Percentiles rank a stretch among this genome's conserved stretches.
Evolutionary conservation across 1,140 invertebrate species (phyloP).

Genomic region (Neodiprion virginianus): DNA sequence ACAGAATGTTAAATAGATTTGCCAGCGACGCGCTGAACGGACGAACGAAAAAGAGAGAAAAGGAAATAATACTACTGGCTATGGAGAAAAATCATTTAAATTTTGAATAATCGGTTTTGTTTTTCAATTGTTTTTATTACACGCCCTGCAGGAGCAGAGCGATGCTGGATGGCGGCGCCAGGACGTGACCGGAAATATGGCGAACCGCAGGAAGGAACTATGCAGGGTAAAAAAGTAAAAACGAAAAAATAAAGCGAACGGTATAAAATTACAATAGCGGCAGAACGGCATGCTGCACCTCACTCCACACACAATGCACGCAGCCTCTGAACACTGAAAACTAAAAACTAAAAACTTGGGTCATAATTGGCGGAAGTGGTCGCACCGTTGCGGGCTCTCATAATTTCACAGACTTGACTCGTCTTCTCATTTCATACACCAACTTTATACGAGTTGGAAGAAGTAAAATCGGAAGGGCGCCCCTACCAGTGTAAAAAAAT

Average conservation of each 20-base stretch:
- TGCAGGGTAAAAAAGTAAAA: not conserved
- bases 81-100: not conserved
- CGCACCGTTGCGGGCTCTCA: not conserved
- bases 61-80: too few relatives aligned
- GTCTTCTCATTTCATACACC: not conserved
- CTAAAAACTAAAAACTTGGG: not conserved
- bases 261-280: conserved; percentile 2
- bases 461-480: too few relatives aligned
- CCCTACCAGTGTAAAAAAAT: too few relatives aligned
- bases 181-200: not conserved
- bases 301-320: not conserved
- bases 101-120: conserved; percentile 1
- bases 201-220: not conserved
- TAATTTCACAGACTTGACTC: not conserved
- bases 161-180: not conserved
- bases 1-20: too few relatives aligned
- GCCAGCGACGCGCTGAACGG: too few relatives aligned
- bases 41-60: too few relatives aligned
- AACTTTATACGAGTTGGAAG: too few relatives aligned
- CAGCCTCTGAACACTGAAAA: not conserved
- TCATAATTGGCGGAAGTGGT: not conserved
- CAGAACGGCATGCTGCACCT: not conserved
- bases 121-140: not conserved
- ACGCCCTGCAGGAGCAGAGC: too few relatives aligned
- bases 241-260: not conserved